Conservation (phyloP, 2,888 invertebrate genomes). For the Ennomos fuscantarius region DNA sequence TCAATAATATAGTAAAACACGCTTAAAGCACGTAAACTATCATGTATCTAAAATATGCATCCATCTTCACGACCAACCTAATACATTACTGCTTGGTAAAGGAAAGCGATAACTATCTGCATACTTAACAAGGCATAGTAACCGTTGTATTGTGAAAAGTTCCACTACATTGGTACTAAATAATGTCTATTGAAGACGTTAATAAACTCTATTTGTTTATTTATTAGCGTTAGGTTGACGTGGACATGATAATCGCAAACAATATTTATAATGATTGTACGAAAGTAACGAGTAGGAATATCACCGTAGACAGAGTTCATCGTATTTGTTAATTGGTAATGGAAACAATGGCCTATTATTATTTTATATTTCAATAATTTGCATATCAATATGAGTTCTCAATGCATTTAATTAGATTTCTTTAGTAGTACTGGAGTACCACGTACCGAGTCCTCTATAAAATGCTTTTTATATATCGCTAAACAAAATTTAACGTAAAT, state of each 20-base stretch:
- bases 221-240: constrained; percentile 47
- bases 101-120: constrained; percentile 28
- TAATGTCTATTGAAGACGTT: constrained; percentile 35
- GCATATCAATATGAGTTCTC: too few relatives aligned
- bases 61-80: neutral
- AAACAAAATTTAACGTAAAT: constrained; percentile 16
- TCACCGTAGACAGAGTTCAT: constrained; percentile 11
- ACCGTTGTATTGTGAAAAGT: constrained; percentile 36
- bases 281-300: constrained; percentile 25
- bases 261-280: constrained; percentile 23
- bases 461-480: constrained; percentile 15
- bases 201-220: constrained; percentile 48
- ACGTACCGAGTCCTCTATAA: neutral
- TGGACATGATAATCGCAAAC: constrained; percentile 29
- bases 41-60: neutral
- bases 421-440: too few relatives aligned
- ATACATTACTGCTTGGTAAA: constrained; percentile 39
- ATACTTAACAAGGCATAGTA: constrained; percentile 32
- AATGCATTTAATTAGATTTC: too few relatives aligned
- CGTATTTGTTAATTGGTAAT: constrained; percentile 11
- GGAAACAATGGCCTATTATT: neutral
- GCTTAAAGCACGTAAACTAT: constrained; percentile 3
- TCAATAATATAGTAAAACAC: too few relatives aligned
- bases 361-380: too few relatives aligned
- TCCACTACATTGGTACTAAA: constrained; percentile 29